Base-by-base conservation (phyloP, 2,797 vertebrate genomes). In the Labeo calbasu region DNA sequence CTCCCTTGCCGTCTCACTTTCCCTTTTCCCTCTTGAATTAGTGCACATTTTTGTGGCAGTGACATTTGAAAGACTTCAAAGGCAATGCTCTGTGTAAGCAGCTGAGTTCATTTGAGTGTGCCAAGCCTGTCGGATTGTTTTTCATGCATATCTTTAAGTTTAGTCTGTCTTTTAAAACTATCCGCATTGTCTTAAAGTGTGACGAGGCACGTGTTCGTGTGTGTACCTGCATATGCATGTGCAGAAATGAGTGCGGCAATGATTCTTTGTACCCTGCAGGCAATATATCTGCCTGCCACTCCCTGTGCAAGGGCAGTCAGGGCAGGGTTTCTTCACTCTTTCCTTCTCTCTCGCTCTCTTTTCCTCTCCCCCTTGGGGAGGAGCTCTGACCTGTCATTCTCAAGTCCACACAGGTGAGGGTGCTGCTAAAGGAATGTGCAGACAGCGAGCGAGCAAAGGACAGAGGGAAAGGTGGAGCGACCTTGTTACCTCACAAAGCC, bases 371-470 rank as follows among this genome's bases (percentile, higher is more conserved):
- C 28, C 13, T 57, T 2, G 10, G 36, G 76, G 50, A 63, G 65
- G 61, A 69, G 73, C 68, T 65, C n/a, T 82, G 57, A 40, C 36
- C 81, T 82, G 55, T 85, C 88, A 80, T 68, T 87, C 90, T 95
- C 96, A 95, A 89, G 96, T 94, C 93, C 90, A 84, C 91, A 94
- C 96, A 97, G 96, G 97, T 97, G 95, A 95, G 91, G 82, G 82
- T 89, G 84, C 89, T 75, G 86, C 85, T 84, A 81, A 82, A 93
- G 94, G 93, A 96, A 93, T 94, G 95, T 91, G 85, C 25, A 23
- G 32, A 40, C 72, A 89, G 89, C 91, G 92, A 88, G 82, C 57
- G 83, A 88, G 88, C 15, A 68, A 21, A 57, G 32, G 32, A 73
- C 70, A 63, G 21, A n/a, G 50, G 66, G 57, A 48, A 46, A 85